phyloP scores from a whole-genome alignment of 2,888 invertebrate species.

The Periphyllus acericola region DNA sequence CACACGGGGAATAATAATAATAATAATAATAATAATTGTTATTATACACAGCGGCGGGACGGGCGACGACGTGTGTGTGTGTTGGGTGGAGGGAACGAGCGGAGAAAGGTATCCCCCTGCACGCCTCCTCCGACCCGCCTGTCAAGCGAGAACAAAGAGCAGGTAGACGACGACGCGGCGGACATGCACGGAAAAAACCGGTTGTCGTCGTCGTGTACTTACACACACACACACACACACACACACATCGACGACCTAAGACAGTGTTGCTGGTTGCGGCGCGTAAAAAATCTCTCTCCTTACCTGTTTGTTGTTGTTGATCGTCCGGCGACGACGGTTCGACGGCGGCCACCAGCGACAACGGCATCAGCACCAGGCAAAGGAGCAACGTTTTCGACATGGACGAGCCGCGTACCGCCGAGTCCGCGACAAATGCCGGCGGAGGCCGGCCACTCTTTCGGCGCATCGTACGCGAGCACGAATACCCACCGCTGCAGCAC shows the following conservation, averaged over 20 bases:
- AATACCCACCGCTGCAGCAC: not conserved
- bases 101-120: not conserved
- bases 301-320: conserved; percentile 43
- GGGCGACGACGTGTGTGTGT: not conserved
- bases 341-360: not conserved
- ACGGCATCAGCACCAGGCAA: not conserved
- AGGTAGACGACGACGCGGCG: conserved; percentile 27
- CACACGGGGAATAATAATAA: conserved; percentile 36
- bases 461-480: conserved; percentile 8
- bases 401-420: not conserved
- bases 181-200: conserved; percentile 35
- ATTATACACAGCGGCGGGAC: not conserved
- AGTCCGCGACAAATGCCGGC: not conserved
- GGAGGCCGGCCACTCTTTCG: conserved; percentile 10
- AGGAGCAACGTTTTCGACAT: not conserved
- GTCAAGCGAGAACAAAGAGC: conserved; percentile 28
- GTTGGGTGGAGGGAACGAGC: not conserved
- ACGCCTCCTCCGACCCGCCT: not conserved
- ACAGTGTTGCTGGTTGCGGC: conserved; percentile 49
- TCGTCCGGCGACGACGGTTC: conserved; percentile 9
- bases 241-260: not conserved
- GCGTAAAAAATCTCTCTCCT: conserved; percentile 44
- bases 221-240: not conserved
- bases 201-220: conserved; percentile 2
- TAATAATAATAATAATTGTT: conserved; percentile 36